These are phyloP conservation scores for Schizopygopsis malacanthus DNA, from an alignment of 2,797 vertebrate species.

Conservation along the genomic window DNA sequence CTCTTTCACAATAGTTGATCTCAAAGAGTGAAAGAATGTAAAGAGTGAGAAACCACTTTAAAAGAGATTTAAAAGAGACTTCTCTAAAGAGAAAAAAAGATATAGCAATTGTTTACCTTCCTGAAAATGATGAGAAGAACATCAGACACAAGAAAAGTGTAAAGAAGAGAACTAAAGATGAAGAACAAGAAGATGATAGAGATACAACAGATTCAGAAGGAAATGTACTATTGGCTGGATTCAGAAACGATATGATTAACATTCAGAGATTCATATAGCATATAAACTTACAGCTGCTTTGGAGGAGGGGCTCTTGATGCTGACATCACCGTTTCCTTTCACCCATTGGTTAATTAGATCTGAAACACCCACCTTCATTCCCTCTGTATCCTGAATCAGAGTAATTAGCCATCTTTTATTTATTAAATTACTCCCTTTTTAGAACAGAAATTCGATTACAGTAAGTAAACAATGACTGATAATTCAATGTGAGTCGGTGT, in stretches of 20 bases:
- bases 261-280: background rate
- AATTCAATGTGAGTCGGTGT: background rate
- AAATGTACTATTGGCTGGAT: background rate
- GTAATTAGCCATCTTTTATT: conserved; percentile 8
- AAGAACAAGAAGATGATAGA: conserved; percentile 33
- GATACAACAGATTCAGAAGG: conserved; percentile 19
- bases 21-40: background rate
- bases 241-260: background rate
- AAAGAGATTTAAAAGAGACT: no score
- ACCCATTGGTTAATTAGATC: conserved; percentile 82
- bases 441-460: background rate
- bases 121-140: conserved; percentile 49
- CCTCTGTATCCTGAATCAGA: conserved; percentile 76
- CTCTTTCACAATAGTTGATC: background rate
- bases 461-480: background rate
- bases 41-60: background rate
- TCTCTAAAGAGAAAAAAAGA: background rate
- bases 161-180: conserved; percentile 58
- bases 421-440: background rate
- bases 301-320: conserved; percentile 65
- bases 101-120: conserved; percentile 48
- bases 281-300: conserved; percentile 71
- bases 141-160: conserved; percentile 52
- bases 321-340: conserved; percentile 72
- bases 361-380: conserved; percentile 76